These are phyloP conservation scores for Alaudala cheleensis DNA, from an alignment of 2,113 vertebrate genomes.

Conservation along the genomic window DNA sequence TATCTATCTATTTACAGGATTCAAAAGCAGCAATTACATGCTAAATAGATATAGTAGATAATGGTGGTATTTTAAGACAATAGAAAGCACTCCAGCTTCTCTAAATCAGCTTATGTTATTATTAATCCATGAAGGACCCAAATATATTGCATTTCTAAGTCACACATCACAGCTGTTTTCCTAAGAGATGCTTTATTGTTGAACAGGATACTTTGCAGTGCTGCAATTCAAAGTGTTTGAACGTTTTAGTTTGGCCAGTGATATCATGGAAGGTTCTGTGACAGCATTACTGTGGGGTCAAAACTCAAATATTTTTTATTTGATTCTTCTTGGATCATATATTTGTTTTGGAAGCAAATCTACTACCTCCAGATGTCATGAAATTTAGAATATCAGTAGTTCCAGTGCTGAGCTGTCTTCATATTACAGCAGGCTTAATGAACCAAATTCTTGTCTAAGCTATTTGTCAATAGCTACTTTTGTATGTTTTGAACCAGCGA, in stretches of 20 bases:
- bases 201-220: not conserved
- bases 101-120: not conserved
- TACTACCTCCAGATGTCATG: not conserved
- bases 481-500: not conserved
- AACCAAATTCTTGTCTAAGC: not conserved
- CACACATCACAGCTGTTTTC: not conserved
- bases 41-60: not conserved
- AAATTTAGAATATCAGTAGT: not conserved
- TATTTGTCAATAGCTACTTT: not conserved
- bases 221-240: not conserved
- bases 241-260: not conserved
- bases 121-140: not conserved
- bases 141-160: not conserved
- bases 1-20: not conserved
- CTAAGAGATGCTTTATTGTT: not conserved
- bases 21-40: not conserved
- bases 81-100: not conserved
- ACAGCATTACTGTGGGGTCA: not conserved
- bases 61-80: constrained; percentile 9
- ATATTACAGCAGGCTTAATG: not conserved
- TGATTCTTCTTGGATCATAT: not conserved
- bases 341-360: not conserved
- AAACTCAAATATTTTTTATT: not conserved
- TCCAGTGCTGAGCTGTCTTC: not conserved
- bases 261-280: not conserved